Conservation (phyloP, 1,140 invertebrate species). For the Heterodera schachtii region DNA sequence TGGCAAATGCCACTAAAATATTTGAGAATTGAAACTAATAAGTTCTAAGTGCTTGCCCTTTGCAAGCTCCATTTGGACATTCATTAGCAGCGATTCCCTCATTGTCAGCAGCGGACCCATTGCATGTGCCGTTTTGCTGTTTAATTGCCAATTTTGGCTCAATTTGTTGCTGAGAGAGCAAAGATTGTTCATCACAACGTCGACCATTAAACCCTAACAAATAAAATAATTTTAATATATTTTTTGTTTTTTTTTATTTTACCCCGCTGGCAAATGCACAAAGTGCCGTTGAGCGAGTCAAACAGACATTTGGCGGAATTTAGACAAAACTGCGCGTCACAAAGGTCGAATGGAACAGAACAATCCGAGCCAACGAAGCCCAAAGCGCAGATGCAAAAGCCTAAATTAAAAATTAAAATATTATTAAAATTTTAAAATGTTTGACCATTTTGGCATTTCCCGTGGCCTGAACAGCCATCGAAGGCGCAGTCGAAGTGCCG, state of each 20-base stretch:
- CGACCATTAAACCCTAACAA: slow-evolving; percentile 9
- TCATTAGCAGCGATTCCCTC: neutral
- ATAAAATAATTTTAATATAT: slow-evolving; percentile 3
- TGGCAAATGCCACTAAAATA: slow-evolving; percentile 15
- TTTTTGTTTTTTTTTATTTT: neutral
- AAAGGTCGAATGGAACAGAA: slow-evolving; percentile 37
- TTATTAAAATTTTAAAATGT: neutral
- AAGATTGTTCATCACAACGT: neutral
- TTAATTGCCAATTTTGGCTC: neutral
- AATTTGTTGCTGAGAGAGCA: neutral
- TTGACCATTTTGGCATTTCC: slow-evolving; percentile 3
- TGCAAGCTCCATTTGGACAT: slow-evolving; percentile 25
- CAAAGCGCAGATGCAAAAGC: slow-evolving; percentile 27
- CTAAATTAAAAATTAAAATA: slow-evolving; percentile 9
- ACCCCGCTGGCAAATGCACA: slow-evolving; percentile 36
- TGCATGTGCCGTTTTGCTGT: neutral
- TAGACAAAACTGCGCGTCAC: slow-evolving; percentile 39
- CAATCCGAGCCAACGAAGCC: slow-evolving; percentile 44
- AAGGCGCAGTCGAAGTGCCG: neutral
- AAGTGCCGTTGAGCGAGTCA: neutral
- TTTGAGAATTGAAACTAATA: neutral
- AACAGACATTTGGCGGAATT: slow-evolving; percentile 41
- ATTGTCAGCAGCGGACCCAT: slow-evolving; percentile 7
- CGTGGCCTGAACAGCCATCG: neutral
- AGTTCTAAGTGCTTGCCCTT: neutral